These are phyloP conservation scores for Megalurothrips usitatus DNA, from an alignment of 2,888 invertebrate genomes.

Conservation along the genomic window DNA sequence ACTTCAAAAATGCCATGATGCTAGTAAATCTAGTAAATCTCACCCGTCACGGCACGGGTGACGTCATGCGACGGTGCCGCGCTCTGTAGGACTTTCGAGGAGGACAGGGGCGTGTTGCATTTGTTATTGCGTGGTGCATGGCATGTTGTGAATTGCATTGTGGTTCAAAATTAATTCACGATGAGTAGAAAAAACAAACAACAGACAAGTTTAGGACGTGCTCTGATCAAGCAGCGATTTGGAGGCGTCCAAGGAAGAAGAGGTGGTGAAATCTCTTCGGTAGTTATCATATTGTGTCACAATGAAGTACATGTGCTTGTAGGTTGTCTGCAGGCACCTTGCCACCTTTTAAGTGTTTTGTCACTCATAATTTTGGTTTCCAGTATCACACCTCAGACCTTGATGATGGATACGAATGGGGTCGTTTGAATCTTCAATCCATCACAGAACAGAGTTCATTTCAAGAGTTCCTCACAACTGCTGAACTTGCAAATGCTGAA, in stretches of 20 bases:
- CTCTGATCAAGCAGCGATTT: slow-evolving; percentile 72
- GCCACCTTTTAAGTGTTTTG: neutral
- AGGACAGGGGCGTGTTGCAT: no score
- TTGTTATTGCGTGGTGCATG: no score
- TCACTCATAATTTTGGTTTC: slow-evolving; percentile 33
- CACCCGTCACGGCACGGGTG: no score
- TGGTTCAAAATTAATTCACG: slow-evolving; percentile 34
- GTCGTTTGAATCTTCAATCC: slow-evolving; percentile 80
- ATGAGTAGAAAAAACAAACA: slow-evolving; percentile 74
- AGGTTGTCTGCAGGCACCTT: neutral
- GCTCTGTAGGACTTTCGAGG: no score
- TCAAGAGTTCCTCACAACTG: slow-evolving; percentile 92
- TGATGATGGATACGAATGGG: slow-evolving; percentile 89
- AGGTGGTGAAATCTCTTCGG: slow-evolving; percentile 69
- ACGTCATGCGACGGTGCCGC: no score
- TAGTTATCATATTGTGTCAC: slow-evolving; percentile 43
- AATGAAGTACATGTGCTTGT: slow-evolving; percentile 41
- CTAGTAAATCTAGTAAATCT: no score
- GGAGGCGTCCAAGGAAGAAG: slow-evolving; percentile 58
- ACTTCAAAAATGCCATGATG: no score
- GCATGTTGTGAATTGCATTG: no score
- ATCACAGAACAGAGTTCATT: slow-evolving; percentile 94
- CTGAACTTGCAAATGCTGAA: slow-evolving; percentile 89
- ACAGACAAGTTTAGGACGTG: slow-evolving; percentile 55
- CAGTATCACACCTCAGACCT: slow-evolving; percentile 81